These are phyloP conservation scores for Phoenicopterus ruber DNA, from an alignment of 2,113 vertebrate genomes.

Conservation along the genomic window DNA sequence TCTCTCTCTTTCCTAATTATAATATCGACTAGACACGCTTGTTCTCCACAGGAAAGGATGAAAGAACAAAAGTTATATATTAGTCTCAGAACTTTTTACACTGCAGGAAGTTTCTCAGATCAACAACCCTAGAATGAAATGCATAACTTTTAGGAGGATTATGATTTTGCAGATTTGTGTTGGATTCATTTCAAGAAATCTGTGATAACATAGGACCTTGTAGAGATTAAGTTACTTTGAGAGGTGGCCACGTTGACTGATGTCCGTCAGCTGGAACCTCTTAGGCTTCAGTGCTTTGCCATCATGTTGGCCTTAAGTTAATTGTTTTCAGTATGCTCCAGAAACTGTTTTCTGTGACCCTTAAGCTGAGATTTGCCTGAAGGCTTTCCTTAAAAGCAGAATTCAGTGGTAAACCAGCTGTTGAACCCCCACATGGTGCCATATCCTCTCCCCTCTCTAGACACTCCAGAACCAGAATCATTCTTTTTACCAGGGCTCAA, in stretches of 20 bases:
- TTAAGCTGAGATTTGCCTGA: background rate
- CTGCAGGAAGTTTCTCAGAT: background rate
- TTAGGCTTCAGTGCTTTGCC: background rate
- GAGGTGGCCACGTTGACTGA: background rate
- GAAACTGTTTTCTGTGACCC: background rate
- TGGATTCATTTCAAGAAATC: background rate
- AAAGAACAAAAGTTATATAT: background rate
- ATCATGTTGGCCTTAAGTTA: background rate
- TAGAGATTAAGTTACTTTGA: background rate
- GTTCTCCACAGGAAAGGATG: background rate
- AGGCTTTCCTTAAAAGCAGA: background rate
- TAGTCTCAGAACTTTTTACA: background rate
- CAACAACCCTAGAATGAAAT: background rate
- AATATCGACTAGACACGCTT: background rate
- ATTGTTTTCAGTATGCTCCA: background rate
- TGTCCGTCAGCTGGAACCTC: background rate
- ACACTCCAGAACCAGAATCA: background rate
- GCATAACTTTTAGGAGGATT: background rate
- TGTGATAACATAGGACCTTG: background rate
- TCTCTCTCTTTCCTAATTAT: background rate
- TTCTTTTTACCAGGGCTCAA: background rate
- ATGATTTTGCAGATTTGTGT: background rate
- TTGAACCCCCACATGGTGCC: background rate
- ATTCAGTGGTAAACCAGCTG: background rate
- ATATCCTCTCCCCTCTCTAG: background rate